These are phyloP conservation scores for Sialis fuliginosa DNA, from an alignment of 2,888 invertebrate species.

Conservation along the genomic window DNA sequence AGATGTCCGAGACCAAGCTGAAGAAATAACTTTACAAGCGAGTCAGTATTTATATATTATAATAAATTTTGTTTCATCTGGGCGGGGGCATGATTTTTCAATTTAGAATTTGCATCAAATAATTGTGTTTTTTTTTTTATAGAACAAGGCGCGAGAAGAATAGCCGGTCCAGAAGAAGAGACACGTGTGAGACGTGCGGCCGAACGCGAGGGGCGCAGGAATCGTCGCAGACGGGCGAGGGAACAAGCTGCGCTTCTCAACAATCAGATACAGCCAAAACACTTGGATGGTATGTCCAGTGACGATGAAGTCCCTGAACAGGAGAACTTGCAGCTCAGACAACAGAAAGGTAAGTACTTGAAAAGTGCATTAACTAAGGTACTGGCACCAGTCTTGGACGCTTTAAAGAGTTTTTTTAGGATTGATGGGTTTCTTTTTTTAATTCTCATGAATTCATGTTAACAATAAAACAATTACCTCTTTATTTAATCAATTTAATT, in stretches of 20 bases:
- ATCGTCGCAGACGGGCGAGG: slow-evolving; percentile 63
- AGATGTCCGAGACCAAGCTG: slow-evolving; percentile 87
- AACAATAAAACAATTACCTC: too few species aligned
- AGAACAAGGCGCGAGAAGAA: slow-evolving; percentile 18
- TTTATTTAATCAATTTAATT: too few species aligned
- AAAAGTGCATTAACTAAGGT: too few species aligned
- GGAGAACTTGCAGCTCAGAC: slow-evolving; percentile 45
- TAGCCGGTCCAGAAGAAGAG: slow-evolving; percentile 28
- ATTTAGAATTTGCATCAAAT: slow-evolving; percentile 8
- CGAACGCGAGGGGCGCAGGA: slow-evolving; percentile 80
- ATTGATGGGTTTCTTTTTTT: too few species aligned
- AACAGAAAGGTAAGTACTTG: slow-evolving; percentile 25
- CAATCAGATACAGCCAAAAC: slow-evolving; percentile 27
- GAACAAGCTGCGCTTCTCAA: slow-evolving; percentile 42
- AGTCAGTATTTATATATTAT: slow-evolving; percentile 29
- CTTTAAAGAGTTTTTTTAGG: too few species aligned
- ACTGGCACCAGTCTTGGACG: too few species aligned
- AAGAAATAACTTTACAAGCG: slow-evolving; percentile 61
- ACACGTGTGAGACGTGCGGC: slow-evolving; percentile 66
- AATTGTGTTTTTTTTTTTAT: slow-evolving; percentile 11
- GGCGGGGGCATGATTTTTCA: not conserved
- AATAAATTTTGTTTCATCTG: not conserved
- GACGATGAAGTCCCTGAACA: slow-evolving; percentile 90
- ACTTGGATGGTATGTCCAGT: slow-evolving; percentile 90
- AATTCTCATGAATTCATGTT: too few species aligned